Conservation (phyloP, 2,888 invertebrate genomes). For the Lasioglossum calceatum region DNA sequence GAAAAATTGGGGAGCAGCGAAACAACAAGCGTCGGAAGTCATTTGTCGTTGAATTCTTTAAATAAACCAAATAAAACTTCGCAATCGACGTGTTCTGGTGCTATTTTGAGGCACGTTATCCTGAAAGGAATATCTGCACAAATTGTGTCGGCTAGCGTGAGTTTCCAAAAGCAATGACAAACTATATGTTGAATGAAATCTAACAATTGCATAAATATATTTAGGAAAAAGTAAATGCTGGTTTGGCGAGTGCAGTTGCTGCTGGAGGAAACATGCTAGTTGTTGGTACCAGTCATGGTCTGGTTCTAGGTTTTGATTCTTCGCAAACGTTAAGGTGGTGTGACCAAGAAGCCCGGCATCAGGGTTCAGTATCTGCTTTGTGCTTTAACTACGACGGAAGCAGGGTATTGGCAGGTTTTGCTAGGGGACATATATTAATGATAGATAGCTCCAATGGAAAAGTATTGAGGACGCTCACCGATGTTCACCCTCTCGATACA, state of each 20-base stretch:
- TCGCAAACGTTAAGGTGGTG: constrained; percentile 97
- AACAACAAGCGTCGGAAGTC: constrained; percentile 85
- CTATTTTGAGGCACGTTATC: constrained; percentile 91
- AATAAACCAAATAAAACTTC: constrained; percentile 80
- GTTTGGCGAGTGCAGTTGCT: constrained; percentile 93
- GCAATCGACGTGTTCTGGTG: constrained; percentile 85
- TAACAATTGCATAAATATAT: constrained; percentile 6
- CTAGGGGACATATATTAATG: constrained; percentile 95
- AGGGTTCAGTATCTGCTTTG: constrained; percentile 93
- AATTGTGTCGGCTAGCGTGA: constrained; percentile 93
- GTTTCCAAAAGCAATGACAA: constrained; percentile 62
- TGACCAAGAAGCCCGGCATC: constrained; percentile 89
- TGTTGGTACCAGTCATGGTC: constrained; percentile 97
- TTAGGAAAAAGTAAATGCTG: constrained; percentile 95
- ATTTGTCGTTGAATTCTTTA: constrained; percentile 84
- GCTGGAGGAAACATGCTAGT: constrained; percentile 91
- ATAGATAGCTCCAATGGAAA: constrained; percentile 94
- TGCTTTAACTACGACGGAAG: constrained; percentile 95
- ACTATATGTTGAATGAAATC: constrained; percentile 16
- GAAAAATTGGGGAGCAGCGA: constrained; percentile 84
- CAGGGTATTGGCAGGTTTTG: constrained; percentile 92
- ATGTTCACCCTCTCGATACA: constrained; percentile 93
- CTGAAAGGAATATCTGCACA: constrained; percentile 96
- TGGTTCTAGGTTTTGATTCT: constrained; percentile 93
- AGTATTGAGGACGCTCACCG: constrained; percentile 89